Evolutionary conservation across 30 jellyfish, hydroid and myxozoan species (phyloP).

Genomic region (Chironex yamaguchii): DNA sequence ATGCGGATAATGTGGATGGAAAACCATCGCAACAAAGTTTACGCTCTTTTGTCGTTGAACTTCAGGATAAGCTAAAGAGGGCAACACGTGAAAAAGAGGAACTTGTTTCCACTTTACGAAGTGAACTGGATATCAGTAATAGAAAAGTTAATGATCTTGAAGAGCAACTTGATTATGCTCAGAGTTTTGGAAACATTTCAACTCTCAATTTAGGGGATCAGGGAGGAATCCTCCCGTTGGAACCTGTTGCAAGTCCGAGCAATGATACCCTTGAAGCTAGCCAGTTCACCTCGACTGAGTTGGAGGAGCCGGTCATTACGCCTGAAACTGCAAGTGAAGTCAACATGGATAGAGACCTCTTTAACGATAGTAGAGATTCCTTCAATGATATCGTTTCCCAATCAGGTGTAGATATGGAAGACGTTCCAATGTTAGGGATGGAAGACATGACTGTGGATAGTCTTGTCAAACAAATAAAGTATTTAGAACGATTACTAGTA

Average conservation of each 20-base stretch:
- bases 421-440: too few species aligned
- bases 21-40: neutral
- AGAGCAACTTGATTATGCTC: neutral
- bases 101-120: neutral
- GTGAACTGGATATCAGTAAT: neutral
- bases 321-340: neutral
- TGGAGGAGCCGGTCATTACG: neutral
- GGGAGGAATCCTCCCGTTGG: neutral
- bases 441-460: too few species aligned
- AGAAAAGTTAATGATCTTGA: neutral
- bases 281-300: neutral
- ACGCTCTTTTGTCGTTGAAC: neutral
- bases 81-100: neutral
- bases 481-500: slow-evolving; percentile 53
- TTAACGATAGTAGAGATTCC: neutral
- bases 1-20: neutral
- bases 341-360: neutral
- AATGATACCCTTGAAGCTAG: too few species aligned
- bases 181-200: neutral
- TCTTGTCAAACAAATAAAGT: slow-evolving; percentile 22
- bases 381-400: neutral
- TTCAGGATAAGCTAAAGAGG: neutral
- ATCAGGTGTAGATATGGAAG: neutral
- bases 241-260: neutral
- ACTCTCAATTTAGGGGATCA: neutral